Conservation (phyloP, 2,797 vertebrate genomes). For the Denticeps clupeoides region DNA sequence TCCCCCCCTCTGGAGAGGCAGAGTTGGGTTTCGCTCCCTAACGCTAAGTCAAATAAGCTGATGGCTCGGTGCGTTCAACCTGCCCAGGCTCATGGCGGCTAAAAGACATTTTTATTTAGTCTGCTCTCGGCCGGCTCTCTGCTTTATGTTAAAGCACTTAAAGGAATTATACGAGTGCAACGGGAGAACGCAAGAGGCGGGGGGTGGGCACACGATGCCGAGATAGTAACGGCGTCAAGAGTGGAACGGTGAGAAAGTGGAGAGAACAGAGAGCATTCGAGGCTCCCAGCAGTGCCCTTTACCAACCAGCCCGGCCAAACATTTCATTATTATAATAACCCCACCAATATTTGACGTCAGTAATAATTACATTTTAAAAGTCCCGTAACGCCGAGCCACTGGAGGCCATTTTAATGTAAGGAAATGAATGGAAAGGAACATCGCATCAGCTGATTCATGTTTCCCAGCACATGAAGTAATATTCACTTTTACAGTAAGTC, state of each 20-base stretch:
- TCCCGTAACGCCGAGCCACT: too few relatives aligned
- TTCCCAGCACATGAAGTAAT: constrained; percentile 19
- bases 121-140: neutral
- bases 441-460: constrained; percentile 24
- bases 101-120: constrained; percentile 9
- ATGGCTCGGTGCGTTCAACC: constrained; percentile 4
- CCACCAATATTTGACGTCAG: constrained; percentile 50
- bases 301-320: constrained; percentile 36
- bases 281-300: constrained; percentile 48
- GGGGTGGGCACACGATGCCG: constrained; percentile 17
- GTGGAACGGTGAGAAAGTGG: too few relatives aligned
- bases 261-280: constrained; percentile 18
- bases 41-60: constrained; percentile 5
- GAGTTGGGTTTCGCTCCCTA: constrained; percentile 2
- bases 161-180: neutral
- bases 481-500: constrained; percentile 6
- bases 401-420: too few relatives aligned
- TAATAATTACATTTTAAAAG: constrained; percentile 39
- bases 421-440: constrained; percentile 10
- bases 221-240: constrained; percentile 14
- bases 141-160: constrained; percentile 4
- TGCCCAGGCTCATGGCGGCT: neutral
- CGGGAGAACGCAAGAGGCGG: constrained; percentile 1
- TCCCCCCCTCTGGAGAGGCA: neutral
- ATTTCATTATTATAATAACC: constrained; percentile 46